phyloP scores from a whole-genome alignment of 2,797 vertebrate species.

The Taeniopygia guttata region DNA sequence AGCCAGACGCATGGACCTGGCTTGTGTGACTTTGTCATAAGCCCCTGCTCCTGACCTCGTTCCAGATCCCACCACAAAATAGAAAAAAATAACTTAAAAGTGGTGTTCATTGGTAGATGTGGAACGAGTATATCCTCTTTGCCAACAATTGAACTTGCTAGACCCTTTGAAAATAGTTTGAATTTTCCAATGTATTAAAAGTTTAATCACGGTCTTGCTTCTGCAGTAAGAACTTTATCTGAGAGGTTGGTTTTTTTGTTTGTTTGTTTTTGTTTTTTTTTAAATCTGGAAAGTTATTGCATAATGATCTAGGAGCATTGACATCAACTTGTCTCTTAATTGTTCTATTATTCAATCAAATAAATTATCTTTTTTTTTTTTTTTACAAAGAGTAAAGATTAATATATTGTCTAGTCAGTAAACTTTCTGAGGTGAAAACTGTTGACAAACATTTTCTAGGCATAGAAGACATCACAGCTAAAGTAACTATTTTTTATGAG shows the following conservation, averaged over 20 bases:
- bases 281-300: neutral
- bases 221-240: neutral
- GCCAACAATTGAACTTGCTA: neutral
- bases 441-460: neutral
- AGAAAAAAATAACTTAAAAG: rapidly evolving
- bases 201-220: neutral
- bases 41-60: neutral
- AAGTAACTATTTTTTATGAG: neutral
- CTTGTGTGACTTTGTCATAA: neutral
- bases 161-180: neutral
- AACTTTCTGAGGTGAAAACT: neutral
- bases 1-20: too few relatives aligned
- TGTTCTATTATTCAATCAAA: neutral
- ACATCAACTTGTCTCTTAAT: neutral
- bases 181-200: neutral
- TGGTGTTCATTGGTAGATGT: neutral
- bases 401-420: neutral
- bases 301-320: neutral
- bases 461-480: neutral
- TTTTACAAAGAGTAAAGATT: neutral
- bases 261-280: neutral
- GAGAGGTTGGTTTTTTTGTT: too few relatives aligned
- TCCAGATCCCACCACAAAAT: rapidly evolving
- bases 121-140: neutral
- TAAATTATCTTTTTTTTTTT: neutral